A percentile compares a stretch with the other conserved stretches of the same genome.
Evolutionary conservation across 2,888 invertebrate genomes (phyloP).

Genomic region (Uloborus plumipes): DNA sequence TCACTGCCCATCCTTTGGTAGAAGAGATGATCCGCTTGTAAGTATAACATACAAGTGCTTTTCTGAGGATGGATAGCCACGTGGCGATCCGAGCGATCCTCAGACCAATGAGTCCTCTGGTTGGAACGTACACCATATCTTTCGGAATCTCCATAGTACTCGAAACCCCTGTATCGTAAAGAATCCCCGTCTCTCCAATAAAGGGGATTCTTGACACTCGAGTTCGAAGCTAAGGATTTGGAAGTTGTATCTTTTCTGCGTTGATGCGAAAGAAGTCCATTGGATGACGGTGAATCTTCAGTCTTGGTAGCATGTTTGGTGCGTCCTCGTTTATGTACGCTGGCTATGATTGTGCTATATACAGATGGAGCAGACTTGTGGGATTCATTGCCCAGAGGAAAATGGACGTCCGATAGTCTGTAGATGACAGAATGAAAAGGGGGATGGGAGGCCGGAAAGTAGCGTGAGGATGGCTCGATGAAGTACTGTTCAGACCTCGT

Average conservation of each 20-base stretch:
- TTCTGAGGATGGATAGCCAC: conserved; percentile 71
- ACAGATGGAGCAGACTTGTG: conserved; percentile 52
- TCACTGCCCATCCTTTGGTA: conserved; percentile 94
- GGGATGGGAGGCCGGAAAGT: conserved; percentile 70
- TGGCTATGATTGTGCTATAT: conserved; percentile 14
- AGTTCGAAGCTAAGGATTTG: conserved; percentile 21
- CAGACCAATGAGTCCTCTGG: conserved; percentile 66
- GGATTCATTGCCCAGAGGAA: conserved; percentile 67
- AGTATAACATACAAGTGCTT: conserved; percentile 93
- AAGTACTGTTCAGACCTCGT: conserved; percentile 84
- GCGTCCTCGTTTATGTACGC: background rate
- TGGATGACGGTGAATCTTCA: conserved; percentile 1
- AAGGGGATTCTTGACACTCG: conserved; percentile 17
- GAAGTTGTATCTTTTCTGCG: conserved; percentile 23
- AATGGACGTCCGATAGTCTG: conserved; percentile 81
- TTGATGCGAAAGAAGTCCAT: conserved; percentile 28
- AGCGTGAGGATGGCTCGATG: conserved; percentile 84
- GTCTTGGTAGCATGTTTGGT: background rate
- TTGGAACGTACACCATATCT: conserved; percentile 66
- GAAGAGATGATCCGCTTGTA: conserved; percentile 94
- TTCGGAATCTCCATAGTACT: conserved; percentile 64
- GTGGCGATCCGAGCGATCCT: conserved; percentile 65
- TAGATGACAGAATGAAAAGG: conserved; percentile 87
- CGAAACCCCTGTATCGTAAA: conserved; percentile 55
- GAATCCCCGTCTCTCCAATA: conserved; percentile 66